phyloP scores from a whole-genome alignment of 2,888 invertebrate species.

The Helobdella robusta region DNA sequence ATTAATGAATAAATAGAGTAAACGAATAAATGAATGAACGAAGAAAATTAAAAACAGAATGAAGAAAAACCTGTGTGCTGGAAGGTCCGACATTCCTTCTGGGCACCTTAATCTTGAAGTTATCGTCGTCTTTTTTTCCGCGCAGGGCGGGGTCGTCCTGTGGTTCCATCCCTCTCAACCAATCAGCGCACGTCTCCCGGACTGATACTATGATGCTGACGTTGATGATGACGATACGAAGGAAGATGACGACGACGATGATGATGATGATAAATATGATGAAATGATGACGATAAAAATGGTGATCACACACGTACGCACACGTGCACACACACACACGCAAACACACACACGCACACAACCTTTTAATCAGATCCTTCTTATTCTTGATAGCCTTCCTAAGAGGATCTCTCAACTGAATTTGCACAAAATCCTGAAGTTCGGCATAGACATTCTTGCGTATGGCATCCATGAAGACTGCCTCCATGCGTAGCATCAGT shows the following conservation, averaged over 20 bases:
- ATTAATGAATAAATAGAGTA: neutral
- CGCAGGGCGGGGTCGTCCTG: constrained; percentile 80
- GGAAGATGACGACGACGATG: too few species aligned
- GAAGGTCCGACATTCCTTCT: constrained; percentile 75
- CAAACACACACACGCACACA: constrained; percentile 19
- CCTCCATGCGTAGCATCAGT: constrained; percentile 91
- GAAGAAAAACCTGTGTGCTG: constrained; percentile 51
- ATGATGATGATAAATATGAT: too few species aligned
- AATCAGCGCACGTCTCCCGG: constrained; percentile 91
- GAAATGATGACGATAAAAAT: too few species aligned
- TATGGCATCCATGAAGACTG: constrained; percentile 83
- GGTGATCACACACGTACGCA: too few species aligned
- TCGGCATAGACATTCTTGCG: constrained; percentile 86
- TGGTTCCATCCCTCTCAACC: constrained; percentile 82
- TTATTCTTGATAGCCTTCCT: constrained; percentile 94
- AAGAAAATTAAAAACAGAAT: neutral
- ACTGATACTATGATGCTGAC: constrained; percentile 87
- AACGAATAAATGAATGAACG: neutral
- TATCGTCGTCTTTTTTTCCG: constrained; percentile 78
- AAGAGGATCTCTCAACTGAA: constrained; percentile 75
- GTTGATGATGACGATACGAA: too few species aligned
- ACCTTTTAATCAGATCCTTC: constrained; percentile 70
- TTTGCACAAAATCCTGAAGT: constrained; percentile 89
- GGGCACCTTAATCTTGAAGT: constrained; percentile 78
- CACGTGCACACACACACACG: neutral